Evolutionary conservation across 2,888 invertebrate species (phyloP).

Genomic region (Euspilapteryx auroguttella): DNA sequence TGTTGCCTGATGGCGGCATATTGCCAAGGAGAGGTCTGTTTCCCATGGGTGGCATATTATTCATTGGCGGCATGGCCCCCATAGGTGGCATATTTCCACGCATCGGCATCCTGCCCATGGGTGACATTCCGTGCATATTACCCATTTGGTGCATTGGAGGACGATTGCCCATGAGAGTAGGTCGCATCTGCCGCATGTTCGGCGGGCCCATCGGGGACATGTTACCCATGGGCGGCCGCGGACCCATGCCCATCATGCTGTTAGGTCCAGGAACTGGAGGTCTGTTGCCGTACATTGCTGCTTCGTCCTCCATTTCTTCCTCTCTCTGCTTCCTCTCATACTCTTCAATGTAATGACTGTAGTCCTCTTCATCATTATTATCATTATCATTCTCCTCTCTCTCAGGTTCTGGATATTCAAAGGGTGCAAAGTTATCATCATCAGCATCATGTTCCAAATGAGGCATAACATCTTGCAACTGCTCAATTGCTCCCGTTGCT

Average conservation of each 20-base stretch:
- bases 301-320: slow-evolving; percentile 34
- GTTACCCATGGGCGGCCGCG: slow-evolving; percentile 9
- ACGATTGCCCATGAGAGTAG: slow-evolving; percentile 10
- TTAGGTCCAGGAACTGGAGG: slow-evolving; percentile 15
- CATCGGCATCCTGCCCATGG: slow-evolving; percentile 21
- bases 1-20: slow-evolving; percentile 16
- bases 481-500: slow-evolving; percentile 79
- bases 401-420: slow-evolving; percentile 37
- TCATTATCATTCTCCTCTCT: slow-evolving; percentile 16
- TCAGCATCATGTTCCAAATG: slow-evolving; percentile 65
- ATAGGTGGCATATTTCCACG: slow-evolving; percentile 21
- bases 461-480: slow-evolving; percentile 76
- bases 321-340: slow-evolving; percentile 41
- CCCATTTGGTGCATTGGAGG: slow-evolving; percentile 17
- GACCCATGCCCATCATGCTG: slow-evolving; percentile 11
- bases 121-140: slow-evolving; percentile 11
- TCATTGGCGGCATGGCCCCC: slow-evolving; percentile 11
- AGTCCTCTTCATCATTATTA: slow-evolving; percentile 25
- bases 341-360: slow-evolving; percentile 37
- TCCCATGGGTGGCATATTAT: slow-evolving; percentile 18
- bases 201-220: slow-evolving; percentile 19
- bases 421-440: slow-evolving; percentile 42
- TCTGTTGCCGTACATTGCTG: slow-evolving; percentile 7
- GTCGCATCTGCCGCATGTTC: slow-evolving; percentile 9
- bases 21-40: slow-evolving; percentile 21